Percentiles rank a stretch among this genome's conserved stretches.
These are phyloP conservation scores for Phanerotoma sp. DNA, from an alignment of 2,888 invertebrate genomes.

Conservation along the genomic window DNA sequence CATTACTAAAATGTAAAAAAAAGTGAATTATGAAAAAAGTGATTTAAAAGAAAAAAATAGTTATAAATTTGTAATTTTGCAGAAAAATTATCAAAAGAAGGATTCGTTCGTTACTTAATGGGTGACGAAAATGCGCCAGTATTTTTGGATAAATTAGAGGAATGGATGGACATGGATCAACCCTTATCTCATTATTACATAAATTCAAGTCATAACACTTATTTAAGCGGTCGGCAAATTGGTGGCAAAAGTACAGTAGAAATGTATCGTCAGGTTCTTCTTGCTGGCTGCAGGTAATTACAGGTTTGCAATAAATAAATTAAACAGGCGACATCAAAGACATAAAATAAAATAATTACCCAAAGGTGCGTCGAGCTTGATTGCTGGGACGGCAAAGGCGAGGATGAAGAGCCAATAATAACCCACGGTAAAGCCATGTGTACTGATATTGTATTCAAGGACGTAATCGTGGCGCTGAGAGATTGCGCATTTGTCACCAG, in stretches of 20 bases:
- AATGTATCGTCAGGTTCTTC: conserved; percentile 62
- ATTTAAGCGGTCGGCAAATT: conserved; percentile 67
- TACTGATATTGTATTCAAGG: conserved; percentile 66
- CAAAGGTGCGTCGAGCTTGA: conserved; percentile 70
- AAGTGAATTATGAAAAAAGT: too few relatives aligned
- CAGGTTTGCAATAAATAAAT: conserved; percentile 1
- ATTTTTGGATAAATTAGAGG: conserved; percentile 67
- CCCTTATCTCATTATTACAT: conserved; percentile 72
- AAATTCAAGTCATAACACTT: conserved; percentile 69
- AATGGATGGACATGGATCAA: conserved; percentile 71
- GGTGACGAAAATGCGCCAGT: conserved; percentile 74
- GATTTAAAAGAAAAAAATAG: background rate
- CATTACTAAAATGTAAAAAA: too few relatives aligned
- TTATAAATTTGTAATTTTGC: conserved; percentile 3
- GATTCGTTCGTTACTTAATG: conserved; percentile 69
- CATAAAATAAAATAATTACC: background rate
- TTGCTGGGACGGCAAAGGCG: conserved; percentile 70
- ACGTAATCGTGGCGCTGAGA: conserved; percentile 67
- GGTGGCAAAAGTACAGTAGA: conserved; percentile 71
- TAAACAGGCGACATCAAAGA: background rate
- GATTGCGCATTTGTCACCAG: conserved; percentile 71
- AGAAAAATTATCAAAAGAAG: conserved; percentile 63
- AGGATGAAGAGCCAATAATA: conserved; percentile 71
- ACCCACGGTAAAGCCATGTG: conserved; percentile 78
- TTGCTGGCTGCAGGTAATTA: conserved; percentile 54